Evolutionary conservation across 2,888 invertebrate genomes (phyloP), one percentile per base, ranked within the genome.

Genomic region (Endotricha flammealis): DNA sequence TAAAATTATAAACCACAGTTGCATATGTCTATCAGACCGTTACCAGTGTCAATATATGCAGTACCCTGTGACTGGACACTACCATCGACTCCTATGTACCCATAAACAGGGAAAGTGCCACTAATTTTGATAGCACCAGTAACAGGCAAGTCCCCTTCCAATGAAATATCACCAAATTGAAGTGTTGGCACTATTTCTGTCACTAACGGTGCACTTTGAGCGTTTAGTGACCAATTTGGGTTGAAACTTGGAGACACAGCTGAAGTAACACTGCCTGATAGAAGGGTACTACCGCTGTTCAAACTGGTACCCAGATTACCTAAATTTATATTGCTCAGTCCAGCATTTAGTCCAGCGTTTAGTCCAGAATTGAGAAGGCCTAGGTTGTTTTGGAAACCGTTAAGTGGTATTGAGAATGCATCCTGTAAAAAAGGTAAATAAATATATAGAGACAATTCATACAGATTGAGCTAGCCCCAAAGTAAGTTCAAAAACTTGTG

Each of bases 61-160:
- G 64, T 65, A 2, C 82, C 82, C 28, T 56, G 44, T 0, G 81
- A 74, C 1, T 80, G 78, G 7, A 82, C 44, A 0, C 50, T 48
- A 1, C 82, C 81, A 42, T 81, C 78, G 0, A 82, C 57, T 0
- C 65, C 65, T 1, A 81, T 67, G 10, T 66, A 66, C 0, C 81
- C 82, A 32, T 80, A 81, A 0, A 81, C 76, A 0, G 82, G 82
- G 59, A 82, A 78, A 1, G 74, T 61, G 0, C 81, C 81, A 16
- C 62, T 65, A 0, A 82, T 73, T 42, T 70, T 75, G 0, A 81
- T 80, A 1, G 63, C 64, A 0, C 81, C 81, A 12, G 66, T 71
- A 0, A 82, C 63, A 3, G 79, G 79, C 20, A 82, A 46, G 1
- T 80, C 79, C 0, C 81, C 81, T 0, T 63, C 53, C 1, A 78